Evolutionary conservation across 2,113 vertebrate species (phyloP), one percentile per base, ranked within the genome.

Genomic region (Nannobrachium achirus): DNA sequence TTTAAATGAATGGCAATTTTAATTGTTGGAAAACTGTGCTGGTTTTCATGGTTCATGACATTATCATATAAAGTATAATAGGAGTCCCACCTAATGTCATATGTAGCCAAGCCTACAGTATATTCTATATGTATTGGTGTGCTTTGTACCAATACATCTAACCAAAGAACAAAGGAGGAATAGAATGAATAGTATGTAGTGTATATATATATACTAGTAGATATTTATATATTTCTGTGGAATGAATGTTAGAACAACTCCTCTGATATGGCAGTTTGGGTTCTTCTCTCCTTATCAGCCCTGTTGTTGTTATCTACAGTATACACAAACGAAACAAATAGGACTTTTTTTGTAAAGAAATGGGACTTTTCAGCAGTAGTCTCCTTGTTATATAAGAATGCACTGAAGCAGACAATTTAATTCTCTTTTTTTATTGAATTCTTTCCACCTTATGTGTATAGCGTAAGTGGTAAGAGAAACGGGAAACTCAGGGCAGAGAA

Each of bases 331-430:
- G 25, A 33, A 33, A 33, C 25, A 33, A 33, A 33, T 33, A 5
- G 25, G 25, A 33, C 25, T 33, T 33, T 33, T n/a, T 33, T 33
- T 4, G 25, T 33, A 33, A 3, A 25, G 44, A 51, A 4, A 49
- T 4, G 25, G 11, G 3, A 20, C 20, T 49, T 15, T 7, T 11
- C 1, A 33, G 33, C 2, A 57, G 63, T 60, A 48, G 4, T 57
- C 19, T 18, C 55, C 42, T 39, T 33, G 25, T 33, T 33, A 33
- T 33, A 33, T 2, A 33, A 33, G 25, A 33, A 33, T 33, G 25
- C 20, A 25, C 20, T 2, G 20, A 25, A 1, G 20, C 39, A 58
- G n/a, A 69, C 60, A 69, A 75, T 59, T 25, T 38, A 66, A 68
- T 68, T 48, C 68, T 61, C 69, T 4, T 25, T 25, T 4, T 4